These are phyloP conservation scores for Seriola dumerili DNA, from an alignment of 2,113 vertebrate species.

Conservation along the genomic window DNA sequence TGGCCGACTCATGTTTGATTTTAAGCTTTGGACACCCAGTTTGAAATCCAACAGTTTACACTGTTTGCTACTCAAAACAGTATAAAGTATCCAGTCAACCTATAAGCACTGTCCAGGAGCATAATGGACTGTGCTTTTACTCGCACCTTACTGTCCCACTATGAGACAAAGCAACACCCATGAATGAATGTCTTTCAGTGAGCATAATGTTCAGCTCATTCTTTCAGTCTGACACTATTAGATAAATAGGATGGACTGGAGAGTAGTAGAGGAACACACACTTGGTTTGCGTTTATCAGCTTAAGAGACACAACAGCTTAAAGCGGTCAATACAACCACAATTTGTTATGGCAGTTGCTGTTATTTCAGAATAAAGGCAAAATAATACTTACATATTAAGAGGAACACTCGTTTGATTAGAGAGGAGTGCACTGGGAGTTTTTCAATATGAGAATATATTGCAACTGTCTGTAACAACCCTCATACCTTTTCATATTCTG, in stretches of 20 bases:
- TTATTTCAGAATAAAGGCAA: slow-evolving; percentile 52
- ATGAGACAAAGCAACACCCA: slow-evolving; percentile 78
- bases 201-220: slow-evolving; percentile 55
- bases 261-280: slow-evolving; percentile 33
- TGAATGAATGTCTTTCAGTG: slow-evolving; percentile 68
- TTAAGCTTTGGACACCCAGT: slow-evolving; percentile 22
- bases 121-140: slow-evolving; percentile 55
- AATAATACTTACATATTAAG: slow-evolving; percentile 46
- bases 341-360: slow-evolving; percentile 49
- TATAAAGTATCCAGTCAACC: slow-evolving; percentile 47
- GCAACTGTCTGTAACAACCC: slow-evolving; percentile 23
- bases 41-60: slow-evolving; percentile 31
- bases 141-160: slow-evolving; percentile 73
- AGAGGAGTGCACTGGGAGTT: slow-evolving; percentile 6
- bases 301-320: slow-evolving; percentile 44
- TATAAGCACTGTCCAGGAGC: slow-evolving; percentile 39
- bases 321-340: slow-evolving; percentile 51
- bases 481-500: slow-evolving; percentile 37
- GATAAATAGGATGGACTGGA: slow-evolving; percentile 50
- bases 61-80: slow-evolving; percentile 38
- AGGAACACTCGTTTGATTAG: slow-evolving; percentile 41
- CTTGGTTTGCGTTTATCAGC: slow-evolving; percentile 43
- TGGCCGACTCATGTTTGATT: slow-evolving; percentile 47
- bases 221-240: slow-evolving; percentile 43
- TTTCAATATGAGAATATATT: slow-evolving; percentile 54